Percentiles rank a stretch among this genome's conserved stretches.
These are phyloP conservation scores for Ammodytes dubius DNA, from an alignment of 2,113 vertebrate genomes.

Conservation along the genomic window DNA sequence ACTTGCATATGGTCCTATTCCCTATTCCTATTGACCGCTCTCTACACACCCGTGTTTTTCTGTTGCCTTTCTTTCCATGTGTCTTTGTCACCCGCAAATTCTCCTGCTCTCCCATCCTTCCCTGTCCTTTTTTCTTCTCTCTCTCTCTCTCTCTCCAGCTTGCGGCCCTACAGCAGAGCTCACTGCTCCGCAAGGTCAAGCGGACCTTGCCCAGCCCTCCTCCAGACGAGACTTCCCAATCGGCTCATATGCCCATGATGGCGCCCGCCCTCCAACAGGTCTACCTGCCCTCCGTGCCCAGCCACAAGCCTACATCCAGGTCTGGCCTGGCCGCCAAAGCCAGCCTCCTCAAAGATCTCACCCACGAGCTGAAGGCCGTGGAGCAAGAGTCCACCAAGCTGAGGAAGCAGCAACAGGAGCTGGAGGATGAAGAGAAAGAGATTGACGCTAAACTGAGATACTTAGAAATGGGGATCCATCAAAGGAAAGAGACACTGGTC, in stretches of 20 bases:
- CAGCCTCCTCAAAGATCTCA: slow-evolving; percentile 95
- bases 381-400: slow-evolving; percentile 98
- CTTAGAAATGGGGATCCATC: slow-evolving; percentile 95
- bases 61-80: slow-evolving; percentile 23
- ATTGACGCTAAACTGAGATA: slow-evolving; percentile 98
- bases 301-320: slow-evolving; percentile 85
- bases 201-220: slow-evolving; percentile 98
- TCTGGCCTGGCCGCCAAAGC: slow-evolving; percentile 90
- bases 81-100: slow-evolving; percentile 48
- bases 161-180: slow-evolving; percentile 92
- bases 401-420: slow-evolving; percentile 96
- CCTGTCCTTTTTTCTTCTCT: slow-evolving; percentile 27
- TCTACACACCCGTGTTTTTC: slow-evolving; percentile 12
- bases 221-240: slow-evolving; percentile 89
- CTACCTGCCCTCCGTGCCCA: slow-evolving; percentile 89
- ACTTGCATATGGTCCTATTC: slow-evolving; percentile 12
- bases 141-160: slow-evolving; percentile 84
- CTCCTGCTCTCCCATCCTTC: slow-evolving; percentile 38
- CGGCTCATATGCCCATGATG: slow-evolving; percentile 89
- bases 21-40: background rate
- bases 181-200: slow-evolving; percentile 96
- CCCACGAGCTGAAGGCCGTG: slow-evolving; percentile 95
- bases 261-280: slow-evolving; percentile 91
- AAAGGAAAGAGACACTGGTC: slow-evolving; percentile 95
- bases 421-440: slow-evolving; percentile 99